Evolutionary conservation across 2,113 vertebrate genomes (phyloP), one percentile per base, ranked within the genome.

Genomic region (Empidonax alnorum): DNA sequence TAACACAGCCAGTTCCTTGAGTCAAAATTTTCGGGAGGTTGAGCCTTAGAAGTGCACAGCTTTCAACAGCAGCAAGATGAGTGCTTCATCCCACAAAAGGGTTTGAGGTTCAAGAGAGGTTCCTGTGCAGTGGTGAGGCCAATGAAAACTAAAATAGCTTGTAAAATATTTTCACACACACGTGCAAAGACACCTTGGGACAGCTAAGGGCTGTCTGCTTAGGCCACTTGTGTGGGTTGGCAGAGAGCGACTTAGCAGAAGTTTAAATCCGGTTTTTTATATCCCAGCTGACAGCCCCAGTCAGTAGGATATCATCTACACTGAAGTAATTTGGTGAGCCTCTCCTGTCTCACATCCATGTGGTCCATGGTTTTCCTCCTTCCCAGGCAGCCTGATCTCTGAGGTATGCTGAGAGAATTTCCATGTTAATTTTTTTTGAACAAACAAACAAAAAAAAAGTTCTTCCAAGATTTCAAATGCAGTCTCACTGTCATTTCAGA

Each of bases 61-160:
- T 97, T 94, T 95, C 86, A 92, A 55, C 42, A 84, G 52, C 47
- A 84, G 61, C 55, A 92, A 81, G 92, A 93, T 74, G 68, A 90
- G 86, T 67, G 50, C 61, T 93, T 94, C 61, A 90, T 42, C 63
- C 65, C 65, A 21, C 62, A 72, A 44, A 92, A 86, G 39, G 28
- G 39, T 63, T 78, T 71, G 73, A 92, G 35, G 46, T 74, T 95
- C 83, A 65, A 18, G 59, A 80, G 84, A 55, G 25, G n/a, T 62
- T 94, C 79, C 65, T 88, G 63, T 72, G 41, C 25, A 14, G 1
- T 74, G 30, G 35, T 0, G 0, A 90, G 79, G 80, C 86, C 86
- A 89, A 84, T 33, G 31, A 61, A 92, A 86, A 86, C 42, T 47
- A 19, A 71, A 90, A 84, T 58, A 15, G 28, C 37, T 67, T 76